Percentiles rank a stretch among this genome's conserved stretches.
Evolutionary conservation across 2,113 vertebrate species (phyloP).

Genomic region (Crypturellus undulatus): DNA sequence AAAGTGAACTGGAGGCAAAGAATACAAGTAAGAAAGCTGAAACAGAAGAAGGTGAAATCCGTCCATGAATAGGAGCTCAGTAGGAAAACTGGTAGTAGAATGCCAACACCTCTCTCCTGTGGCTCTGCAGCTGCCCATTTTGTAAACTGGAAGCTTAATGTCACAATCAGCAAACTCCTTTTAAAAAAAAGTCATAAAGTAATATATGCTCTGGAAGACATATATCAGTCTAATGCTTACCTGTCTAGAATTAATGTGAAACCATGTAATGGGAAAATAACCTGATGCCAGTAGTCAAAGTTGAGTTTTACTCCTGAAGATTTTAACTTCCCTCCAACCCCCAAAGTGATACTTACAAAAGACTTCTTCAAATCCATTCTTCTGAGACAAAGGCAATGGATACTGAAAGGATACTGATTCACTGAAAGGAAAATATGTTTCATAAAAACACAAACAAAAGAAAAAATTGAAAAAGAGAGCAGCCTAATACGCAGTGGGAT

Average conservation of each 20-base stretch:
- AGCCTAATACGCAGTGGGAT: background rate
- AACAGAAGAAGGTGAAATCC: background rate
- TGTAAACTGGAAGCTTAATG: background rate
- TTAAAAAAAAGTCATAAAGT: background rate
- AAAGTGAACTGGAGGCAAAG: background rate
- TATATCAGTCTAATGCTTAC: background rate
- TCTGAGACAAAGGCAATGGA: background rate
- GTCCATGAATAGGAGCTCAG: background rate
- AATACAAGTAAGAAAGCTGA: background rate
- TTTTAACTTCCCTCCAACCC: background rate
- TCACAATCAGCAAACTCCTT: background rate
- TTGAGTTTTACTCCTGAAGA: background rate
- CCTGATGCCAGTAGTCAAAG: background rate
- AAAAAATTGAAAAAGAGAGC: background rate
- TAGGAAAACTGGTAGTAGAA: background rate
- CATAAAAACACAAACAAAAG: background rate
- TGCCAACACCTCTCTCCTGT: background rate
- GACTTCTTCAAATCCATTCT: background rate
- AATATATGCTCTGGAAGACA: background rate
- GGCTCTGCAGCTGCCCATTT: background rate
- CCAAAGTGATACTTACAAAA: background rate
- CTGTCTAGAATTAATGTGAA: background rate
- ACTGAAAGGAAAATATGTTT: background rate
- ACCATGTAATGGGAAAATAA: background rate
- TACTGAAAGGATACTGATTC: too few species aligned